These are phyloP conservation scores for Dendrolimus kikuchii DNA, from an alignment of 1,140 invertebrate species.

Conservation along the genomic window DNA sequence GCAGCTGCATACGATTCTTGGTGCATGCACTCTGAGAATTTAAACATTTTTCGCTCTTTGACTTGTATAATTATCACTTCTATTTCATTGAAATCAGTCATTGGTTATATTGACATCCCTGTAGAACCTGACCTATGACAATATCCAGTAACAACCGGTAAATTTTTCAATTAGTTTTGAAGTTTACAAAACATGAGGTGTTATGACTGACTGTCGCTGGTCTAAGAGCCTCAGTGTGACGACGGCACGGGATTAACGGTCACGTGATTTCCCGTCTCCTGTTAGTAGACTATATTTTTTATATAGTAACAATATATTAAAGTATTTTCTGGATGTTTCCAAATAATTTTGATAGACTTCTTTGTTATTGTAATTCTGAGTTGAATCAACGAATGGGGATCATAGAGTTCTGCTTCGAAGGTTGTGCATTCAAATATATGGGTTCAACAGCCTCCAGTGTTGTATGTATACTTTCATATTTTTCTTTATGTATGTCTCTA, in stretches of 20 bases:
- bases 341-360: no score
- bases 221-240: constrained; percentile 13
- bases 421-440: constrained; percentile 27
- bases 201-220: constrained; percentile 12
- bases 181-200: constrained; percentile 39
- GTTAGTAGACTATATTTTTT: no score
- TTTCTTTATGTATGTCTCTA: not conserved
- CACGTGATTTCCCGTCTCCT: no score
- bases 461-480: constrained; percentile 18
- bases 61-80: not conserved
- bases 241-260: no score
- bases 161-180: constrained; percentile 10
- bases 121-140: constrained; percentile 5
- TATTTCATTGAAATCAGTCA: not conserved
- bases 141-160: constrained; percentile 17
- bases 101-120: constrained; percentile 4
- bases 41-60: not conserved
- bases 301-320: no score
- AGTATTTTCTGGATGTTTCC: no score
- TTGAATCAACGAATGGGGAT: no score
- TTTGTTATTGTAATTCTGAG: no score
- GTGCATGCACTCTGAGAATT: no score
- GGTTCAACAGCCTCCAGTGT: constrained; percentile 31
- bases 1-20: no score
- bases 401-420: no score